Conservation (phyloP, 2,113 vertebrate genomes). For the Pterophyllum scalare region DNA sequence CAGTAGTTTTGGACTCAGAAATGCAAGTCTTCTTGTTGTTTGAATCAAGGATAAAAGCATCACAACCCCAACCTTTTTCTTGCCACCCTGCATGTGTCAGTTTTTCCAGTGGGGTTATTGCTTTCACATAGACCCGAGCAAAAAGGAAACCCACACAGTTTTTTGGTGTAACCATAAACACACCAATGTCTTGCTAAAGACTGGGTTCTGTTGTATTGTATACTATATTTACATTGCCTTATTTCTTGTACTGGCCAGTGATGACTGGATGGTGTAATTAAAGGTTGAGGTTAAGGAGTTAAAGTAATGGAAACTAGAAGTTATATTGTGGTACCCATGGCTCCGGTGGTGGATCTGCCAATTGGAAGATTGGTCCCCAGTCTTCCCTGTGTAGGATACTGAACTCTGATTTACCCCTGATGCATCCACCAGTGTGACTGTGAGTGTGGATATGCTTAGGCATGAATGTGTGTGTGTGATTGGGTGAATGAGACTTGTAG, state of each 20-base stretch:
- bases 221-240: not conserved
- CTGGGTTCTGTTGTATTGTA: not conserved
- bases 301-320: constrained; percentile 1
- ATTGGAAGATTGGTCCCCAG: not conserved
- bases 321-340: not conserved
- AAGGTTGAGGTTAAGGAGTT: not conserved
- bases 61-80: not conserved
- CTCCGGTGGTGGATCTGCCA: not conserved
- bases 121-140: not conserved
- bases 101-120: not conserved
- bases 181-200: not conserved
- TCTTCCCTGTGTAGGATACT: too few species aligned
- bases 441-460: not conserved
- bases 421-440: too few species aligned
- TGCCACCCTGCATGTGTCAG: not conserved
- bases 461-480: not conserved
- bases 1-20: not conserved
- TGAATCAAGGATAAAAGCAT: not conserved
- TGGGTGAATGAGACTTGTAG: not conserved
- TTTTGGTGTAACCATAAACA: not conserved
- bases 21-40: not conserved
- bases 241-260: not conserved
- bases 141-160: not conserved
- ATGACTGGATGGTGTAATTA: not conserved
- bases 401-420: too few species aligned